Evolutionary conservation across 2,888 invertebrate species (phyloP).

Genomic region (Drosophila prostipennis): DNA sequence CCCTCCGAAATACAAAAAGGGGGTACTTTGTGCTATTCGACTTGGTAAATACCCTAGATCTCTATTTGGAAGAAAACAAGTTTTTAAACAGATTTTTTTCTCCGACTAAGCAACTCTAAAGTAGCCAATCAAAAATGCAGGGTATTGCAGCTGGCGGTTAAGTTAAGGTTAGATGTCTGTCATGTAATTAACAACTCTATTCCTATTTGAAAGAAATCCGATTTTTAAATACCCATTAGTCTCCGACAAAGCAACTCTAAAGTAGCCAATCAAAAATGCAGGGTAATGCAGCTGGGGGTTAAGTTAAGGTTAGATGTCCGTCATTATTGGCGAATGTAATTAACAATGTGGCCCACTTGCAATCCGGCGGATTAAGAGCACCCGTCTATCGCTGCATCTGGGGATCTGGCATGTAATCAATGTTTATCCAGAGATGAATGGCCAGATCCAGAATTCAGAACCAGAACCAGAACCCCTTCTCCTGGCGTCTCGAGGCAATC

Average conservation of each 20-base stretch:
- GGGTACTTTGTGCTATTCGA: background rate
- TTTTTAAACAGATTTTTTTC: too few relatives aligned
- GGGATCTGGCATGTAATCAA: constrained; percentile 54
- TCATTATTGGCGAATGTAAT: constrained; percentile 46
- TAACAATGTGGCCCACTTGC: constrained; percentile 53
- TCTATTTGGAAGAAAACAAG: too few relatives aligned
- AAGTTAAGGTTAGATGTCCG: constrained; percentile 14
- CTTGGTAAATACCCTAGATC: background rate
- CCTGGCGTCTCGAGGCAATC: constrained; percentile 48
- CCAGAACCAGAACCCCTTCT: constrained; percentile 1
- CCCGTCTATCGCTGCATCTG: background rate
- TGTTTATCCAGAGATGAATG: constrained; percentile 66
- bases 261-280: too few relatives aligned
- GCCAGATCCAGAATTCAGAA: constrained; percentile 14
- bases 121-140: too few relatives aligned
- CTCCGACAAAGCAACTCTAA: too few relatives aligned
- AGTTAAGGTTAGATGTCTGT: constrained; percentile 13
- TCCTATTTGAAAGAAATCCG: too few relatives aligned
- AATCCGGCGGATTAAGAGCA: constrained; percentile 24
- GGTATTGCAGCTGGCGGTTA: background rate
- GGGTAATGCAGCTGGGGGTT: background rate
- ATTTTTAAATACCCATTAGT: too few relatives aligned
- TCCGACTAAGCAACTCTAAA: too few relatives aligned
- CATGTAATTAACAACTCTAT: too few relatives aligned
- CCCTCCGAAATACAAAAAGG: background rate